A percentile compares a stretch with the other conserved stretches of the same genome.
These are phyloP conservation scores for Holocentrus rufus DNA, from an alignment of 2,797 vertebrate genomes.

Conservation along the genomic window DNA sequence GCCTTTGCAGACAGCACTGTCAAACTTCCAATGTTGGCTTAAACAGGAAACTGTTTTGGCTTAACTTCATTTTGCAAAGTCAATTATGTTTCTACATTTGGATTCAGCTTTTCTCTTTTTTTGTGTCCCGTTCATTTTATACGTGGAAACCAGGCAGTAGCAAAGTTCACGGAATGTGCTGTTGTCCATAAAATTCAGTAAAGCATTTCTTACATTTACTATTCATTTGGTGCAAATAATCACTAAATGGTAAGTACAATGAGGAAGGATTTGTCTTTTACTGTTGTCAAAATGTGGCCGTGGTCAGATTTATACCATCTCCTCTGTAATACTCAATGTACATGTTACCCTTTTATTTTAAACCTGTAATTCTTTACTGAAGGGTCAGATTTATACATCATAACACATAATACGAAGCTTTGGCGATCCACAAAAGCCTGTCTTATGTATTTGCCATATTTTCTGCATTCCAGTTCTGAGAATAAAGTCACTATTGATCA, in stretches of 20 bases:
- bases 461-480: slow-evolving; percentile 17
- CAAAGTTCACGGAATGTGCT: slow-evolving; percentile 2
- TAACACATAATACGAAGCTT: background rate
- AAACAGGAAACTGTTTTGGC: slow-evolving; percentile 13
- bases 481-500: background rate
- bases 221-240: background rate
- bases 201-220: background rate
- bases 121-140: slow-evolving; percentile 17
- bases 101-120: slow-evolving; percentile 11
- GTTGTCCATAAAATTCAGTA: background rate
- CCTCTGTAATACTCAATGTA: background rate
- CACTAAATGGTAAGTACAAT: background rate
- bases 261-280: slow-evolving; percentile 2
- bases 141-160: background rate
- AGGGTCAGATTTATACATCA: slow-evolving; percentile 2
- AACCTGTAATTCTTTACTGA: background rate
- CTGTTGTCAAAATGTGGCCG: background rate
- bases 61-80: slow-evolving; percentile 4
- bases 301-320: background rate
- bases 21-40: slow-evolving; percentile 18
- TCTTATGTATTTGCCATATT: slow-evolving; percentile 18
- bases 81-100: background rate
- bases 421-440: slow-evolving; percentile 2
- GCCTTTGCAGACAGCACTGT: slow-evolving; percentile 25
- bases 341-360: slow-evolving; percentile 3